Conservation (phyloP, 2,113 vertebrate species). For the Carassius carassius region DNA sequence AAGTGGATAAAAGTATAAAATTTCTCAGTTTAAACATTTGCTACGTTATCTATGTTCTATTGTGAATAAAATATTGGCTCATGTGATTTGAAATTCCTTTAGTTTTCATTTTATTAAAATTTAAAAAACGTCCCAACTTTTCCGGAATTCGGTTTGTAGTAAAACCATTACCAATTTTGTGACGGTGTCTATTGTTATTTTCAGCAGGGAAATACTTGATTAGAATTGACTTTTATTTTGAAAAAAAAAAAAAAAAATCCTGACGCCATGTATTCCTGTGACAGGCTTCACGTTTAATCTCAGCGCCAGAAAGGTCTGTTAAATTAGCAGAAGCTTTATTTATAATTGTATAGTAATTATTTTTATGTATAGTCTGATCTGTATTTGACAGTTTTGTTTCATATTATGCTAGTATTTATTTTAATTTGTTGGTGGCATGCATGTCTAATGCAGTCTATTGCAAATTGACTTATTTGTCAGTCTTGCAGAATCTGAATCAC, state of each 20-base stretch:
- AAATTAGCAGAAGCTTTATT: not conserved
- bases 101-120: no score
- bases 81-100: no score
- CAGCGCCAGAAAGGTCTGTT: not conserved
- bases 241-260: not conserved
- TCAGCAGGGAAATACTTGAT: no score
- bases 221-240: constrained; percentile 35
- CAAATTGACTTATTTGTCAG: no score
- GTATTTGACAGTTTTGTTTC: not conserved
- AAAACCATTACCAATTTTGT: no score
- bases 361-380: not conserved
- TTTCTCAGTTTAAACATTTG: no score
- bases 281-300: not conserved
- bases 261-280: not conserved
- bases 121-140: no score
- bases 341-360: not conserved
- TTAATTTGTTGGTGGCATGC: not conserved
- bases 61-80: no score
- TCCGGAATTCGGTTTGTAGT: no score
- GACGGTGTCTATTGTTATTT: no score
- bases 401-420: not conserved
- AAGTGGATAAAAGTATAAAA: no score
- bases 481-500: not conserved
- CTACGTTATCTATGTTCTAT: no score
- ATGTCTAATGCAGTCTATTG: not conserved